phyloP scores from a whole-genome alignment of 2,797 vertebrate species.

The Chrosomus eos region DNA sequence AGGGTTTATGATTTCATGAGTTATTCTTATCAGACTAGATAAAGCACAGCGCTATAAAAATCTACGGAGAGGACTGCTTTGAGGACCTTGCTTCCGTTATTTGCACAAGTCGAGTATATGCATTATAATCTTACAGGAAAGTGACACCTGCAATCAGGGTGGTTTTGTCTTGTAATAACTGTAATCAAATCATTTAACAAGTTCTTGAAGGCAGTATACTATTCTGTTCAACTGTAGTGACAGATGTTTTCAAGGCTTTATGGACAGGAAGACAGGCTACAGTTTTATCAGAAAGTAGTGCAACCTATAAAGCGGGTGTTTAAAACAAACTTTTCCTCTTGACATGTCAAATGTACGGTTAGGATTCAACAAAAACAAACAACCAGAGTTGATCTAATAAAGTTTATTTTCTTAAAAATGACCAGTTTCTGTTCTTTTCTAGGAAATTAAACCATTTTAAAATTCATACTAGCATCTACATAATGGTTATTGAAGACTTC shows the following conservation, averaged over 20 bases:
- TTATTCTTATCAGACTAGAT: constrained; percentile 59
- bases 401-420: constrained; percentile 99
- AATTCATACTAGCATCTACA: constrained; percentile 99
- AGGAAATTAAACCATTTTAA: constrained; percentile 99
- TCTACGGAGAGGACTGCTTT: constrained; percentile 42
- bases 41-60: constrained; percentile 51
- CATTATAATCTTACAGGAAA: constrained; percentile 33
- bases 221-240: background rate
- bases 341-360: background rate
- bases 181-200: constrained; percentile 41
- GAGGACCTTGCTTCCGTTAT: constrained; percentile 50
- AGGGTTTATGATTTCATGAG: constrained; percentile 46
- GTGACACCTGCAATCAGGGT: constrained; percentile 41
- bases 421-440: constrained; percentile 98
- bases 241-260: constrained; percentile 12
- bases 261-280: background rate
- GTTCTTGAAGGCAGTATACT: constrained; percentile 28
- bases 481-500: constrained; percentile 99
- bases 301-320: background rate
- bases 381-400: constrained; percentile 92
- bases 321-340: constrained; percentile 29
- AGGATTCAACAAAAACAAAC: constrained; percentile 38
- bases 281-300: background rate
- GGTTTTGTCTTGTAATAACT: constrained; percentile 31
- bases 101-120: constrained; percentile 42